Conservation (phyloP, 2,888 invertebrate species). For the Drosophila multiciliata region DNA sequence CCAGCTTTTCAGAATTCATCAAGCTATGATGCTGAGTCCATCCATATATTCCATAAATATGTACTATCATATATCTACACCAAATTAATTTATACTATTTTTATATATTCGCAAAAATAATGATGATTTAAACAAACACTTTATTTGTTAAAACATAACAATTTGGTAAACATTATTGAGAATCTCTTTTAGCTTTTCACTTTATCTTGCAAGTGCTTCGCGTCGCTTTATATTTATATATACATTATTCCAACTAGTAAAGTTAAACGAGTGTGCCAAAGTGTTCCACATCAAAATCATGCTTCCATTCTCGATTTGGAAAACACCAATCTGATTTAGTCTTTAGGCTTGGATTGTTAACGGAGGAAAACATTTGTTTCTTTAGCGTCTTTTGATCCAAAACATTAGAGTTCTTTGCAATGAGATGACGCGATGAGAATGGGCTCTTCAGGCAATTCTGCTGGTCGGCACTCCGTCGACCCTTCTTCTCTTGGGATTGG, state of each 20-base stretch:
- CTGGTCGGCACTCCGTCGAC: neutral
- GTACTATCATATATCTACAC: too few relatives aligned
- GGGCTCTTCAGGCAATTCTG: conserved; percentile 11
- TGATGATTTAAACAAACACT: conserved; percentile 22
- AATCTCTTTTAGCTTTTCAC: conserved; percentile 27
- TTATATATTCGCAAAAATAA: neutral
- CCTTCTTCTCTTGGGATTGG: neutral
- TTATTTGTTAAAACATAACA: conserved; percentile 36
- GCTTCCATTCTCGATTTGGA: neutral
- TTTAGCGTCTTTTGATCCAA: conserved; percentile 61
- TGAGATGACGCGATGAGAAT: conserved; percentile 7
- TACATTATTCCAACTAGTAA: neutral
- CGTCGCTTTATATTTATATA: neutral
- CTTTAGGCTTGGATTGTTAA: conserved; percentile 1
- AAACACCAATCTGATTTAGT: neutral
- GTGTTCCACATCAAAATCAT: conserved; percentile 40
- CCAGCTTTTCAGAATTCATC: conserved; percentile 7
- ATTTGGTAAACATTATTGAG: conserved; percentile 46
- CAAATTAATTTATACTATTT: neutral
- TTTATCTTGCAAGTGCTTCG: neutral
- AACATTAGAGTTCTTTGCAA: conserved; percentile 64
- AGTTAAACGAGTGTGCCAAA: conserved; percentile 59
- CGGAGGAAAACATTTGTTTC: conserved; percentile 68
- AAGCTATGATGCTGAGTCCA: conserved; percentile 32
- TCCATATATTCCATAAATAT: too few relatives aligned